A percentile compares a stretch with the other conserved stretches of the same genome.
Evolutionary conservation across 2,113 vertebrate genomes (phyloP).

Genomic region (Vulpes ferrilata): DNA sequence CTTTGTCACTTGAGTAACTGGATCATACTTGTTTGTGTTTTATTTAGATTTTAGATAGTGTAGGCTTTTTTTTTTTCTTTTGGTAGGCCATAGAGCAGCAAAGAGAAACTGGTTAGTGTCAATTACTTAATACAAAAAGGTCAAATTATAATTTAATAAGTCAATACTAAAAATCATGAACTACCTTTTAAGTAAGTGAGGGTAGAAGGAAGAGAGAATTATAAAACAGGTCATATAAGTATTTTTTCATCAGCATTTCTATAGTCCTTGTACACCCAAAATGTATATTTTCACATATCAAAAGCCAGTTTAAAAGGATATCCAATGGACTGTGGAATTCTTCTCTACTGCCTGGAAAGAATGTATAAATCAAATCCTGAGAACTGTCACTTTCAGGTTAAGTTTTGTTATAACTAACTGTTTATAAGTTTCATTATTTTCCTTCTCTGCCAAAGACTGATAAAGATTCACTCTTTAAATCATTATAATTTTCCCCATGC

Average conservation of each 20-base stretch:
- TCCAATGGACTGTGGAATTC: background rate
- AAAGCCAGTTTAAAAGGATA: background rate
- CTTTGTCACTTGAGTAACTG: background rate
- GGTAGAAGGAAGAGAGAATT: background rate
- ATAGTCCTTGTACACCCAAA: background rate
- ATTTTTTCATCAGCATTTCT: constrained; percentile 17
- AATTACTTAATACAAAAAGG: constrained; percentile 9
- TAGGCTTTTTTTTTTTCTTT: background rate
- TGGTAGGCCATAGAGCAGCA: background rate
- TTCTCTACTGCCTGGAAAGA: background rate
- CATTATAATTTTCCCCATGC: constrained; percentile 85
- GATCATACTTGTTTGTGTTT: background rate
- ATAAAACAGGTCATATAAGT: background rate
- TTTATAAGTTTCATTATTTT: constrained; percentile 84
- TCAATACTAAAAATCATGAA: background rate
- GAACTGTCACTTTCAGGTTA: constrained; percentile 83
- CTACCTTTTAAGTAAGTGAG: background rate
- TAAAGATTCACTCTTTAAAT: constrained; percentile 88
- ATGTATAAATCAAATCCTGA: constrained; percentile 83
- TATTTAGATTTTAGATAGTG: background rate
- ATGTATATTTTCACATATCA: constrained; percentile 17
- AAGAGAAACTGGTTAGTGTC: background rate
- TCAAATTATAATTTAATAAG: background rate
- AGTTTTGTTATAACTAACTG: constrained; percentile 87
- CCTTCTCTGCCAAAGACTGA: constrained; percentile 84